Base-by-base conservation (phyloP, 2,888 invertebrate species). In the Mellilla xanthometata region DNA sequence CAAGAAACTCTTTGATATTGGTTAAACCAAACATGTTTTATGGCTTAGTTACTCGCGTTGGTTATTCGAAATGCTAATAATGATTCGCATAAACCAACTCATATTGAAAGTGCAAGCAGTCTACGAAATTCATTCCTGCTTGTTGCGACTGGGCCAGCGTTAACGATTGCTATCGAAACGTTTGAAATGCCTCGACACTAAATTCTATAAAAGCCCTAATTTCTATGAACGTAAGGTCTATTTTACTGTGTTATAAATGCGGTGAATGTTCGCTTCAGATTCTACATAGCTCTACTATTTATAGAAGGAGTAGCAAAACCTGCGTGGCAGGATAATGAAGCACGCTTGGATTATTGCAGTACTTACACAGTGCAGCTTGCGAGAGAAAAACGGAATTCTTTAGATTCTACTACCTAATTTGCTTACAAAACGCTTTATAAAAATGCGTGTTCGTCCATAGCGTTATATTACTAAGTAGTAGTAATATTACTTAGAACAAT, bases 71-170 rank as follows among this genome's bases (percentile, higher is more conserved):
- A 64, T 67, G 58, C 60, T 68, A 68, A 68, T 72, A 71, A 69
- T 58, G 58, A 67, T 68, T 72, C 63, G 46, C 67, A 70, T 76
- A 76, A 71, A 74, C 63, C 58, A 67, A 76, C 59, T 68, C 64
- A 57, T 70, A 78, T 79, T 70, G 86, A 87, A 86, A 85, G 84
- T 84, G 86, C 81, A 84, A 84, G 84, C 81, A 68, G 70, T 68
- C 67, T 79, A 76, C 72, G 68, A 79, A 80, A 76, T 78, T 79
- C 73, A 81, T 77, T 81, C 76, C 76, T 66, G 64, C 76, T 67
- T 74, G 72, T 77, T 72, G 75, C 74, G 77, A 83, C 75, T 85
- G 81, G 81, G 80, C 78, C 80, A 81, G 71, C 71, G 67, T 72
- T 69, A 62, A 65, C 54, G 43, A 48, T 29, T 45, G 39, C 12